Percentiles rank a stretch among this genome's conserved stretches.
These are phyloP conservation scores for Diorhabda elongata DNA, from an alignment of 1,140 invertebrate species.

Conservation along the genomic window DNA sequence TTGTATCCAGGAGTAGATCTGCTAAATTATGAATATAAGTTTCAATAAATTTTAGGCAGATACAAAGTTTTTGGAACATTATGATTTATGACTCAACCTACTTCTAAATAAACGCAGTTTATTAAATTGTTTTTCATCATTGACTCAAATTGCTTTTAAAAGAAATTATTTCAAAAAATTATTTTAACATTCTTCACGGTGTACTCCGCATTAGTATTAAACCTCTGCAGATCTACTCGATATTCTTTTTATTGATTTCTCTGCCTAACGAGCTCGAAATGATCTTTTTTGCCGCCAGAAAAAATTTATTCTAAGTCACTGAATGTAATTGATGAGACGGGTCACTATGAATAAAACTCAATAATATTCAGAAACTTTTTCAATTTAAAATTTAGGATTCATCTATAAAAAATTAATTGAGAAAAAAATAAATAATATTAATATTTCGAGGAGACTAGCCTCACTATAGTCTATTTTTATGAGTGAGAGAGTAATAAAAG, in stretches of 20 bases:
- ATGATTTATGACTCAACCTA: too few species aligned
- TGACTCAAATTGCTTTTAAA: too few species aligned
- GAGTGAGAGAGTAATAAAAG: too few species aligned
- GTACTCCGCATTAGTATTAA: background rate
- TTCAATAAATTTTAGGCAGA: too few species aligned
- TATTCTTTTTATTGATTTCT: slow-evolving; percentile 7
- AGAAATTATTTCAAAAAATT: too few species aligned
- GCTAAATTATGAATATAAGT: too few species aligned
- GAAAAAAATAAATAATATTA: background rate
- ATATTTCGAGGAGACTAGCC: too few species aligned
- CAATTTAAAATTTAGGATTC: slow-evolving; percentile 7
- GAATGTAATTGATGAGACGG: slow-evolving; percentile 7
- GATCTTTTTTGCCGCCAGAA: slow-evolving; percentile 8
- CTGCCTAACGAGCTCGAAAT: slow-evolving; percentile 9
- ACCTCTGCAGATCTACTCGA: background rate
- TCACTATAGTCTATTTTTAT: too few species aligned
- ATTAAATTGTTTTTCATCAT: too few species aligned
- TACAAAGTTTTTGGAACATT: too few species aligned
- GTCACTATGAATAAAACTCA: slow-evolving; percentile 9
- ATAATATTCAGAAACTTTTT: slow-evolving; percentile 6
- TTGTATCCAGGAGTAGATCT: too few species aligned
- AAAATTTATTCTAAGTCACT: slow-evolving; percentile 11
- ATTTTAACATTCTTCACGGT: background rate
- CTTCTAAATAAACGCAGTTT: too few species aligned
- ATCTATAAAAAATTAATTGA: background rate